phyloP scores from a whole-genome alignment of 2,113 vertebrate genomes.

The Esox niger region DNA sequence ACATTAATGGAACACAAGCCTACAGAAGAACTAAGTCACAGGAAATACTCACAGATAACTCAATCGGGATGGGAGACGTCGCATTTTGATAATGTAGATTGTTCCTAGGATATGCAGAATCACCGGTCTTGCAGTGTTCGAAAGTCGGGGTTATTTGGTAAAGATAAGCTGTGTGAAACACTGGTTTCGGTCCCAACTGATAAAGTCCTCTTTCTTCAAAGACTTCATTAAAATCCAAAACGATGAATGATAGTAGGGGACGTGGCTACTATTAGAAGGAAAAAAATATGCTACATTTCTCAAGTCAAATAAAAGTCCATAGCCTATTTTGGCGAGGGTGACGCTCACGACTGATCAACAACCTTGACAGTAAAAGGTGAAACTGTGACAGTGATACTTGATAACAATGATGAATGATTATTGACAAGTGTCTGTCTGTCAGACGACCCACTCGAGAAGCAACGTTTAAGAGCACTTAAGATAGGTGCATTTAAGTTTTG shows the following conservation, averaged over 20 bases:
- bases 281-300: conserved; percentile 16
- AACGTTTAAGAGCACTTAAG: conserved; percentile 55
- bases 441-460: neutral
- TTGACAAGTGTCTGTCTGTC: conserved; percentile 21
- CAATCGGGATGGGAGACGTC: conserved; percentile 58
- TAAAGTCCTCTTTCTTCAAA: conserved; percentile 19
- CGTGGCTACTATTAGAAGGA: neutral
- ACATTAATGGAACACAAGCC: neutral
- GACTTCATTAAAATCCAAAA: conserved; percentile 35
- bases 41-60: conserved; percentile 72
- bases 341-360: neutral
- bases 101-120: conserved; percentile 22
- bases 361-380: conserved; percentile 1
- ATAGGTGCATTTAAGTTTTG: conserved; percentile 33
- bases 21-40: neutral
- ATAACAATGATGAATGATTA: neutral
- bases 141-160: conserved; percentile 4
- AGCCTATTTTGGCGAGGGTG: neutral
- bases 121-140: conserved; percentile 1
- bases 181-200: conserved; percentile 7
- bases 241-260: conserved; percentile 30
- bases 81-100: conserved; percentile 64
- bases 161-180: conserved; percentile 1
- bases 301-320: conserved; percentile 27
- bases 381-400: neutral